These are phyloP conservation scores for Pseudomyrmex pallidus DNA, from an alignment of 1,140 invertebrate species.

Conservation along the genomic window DNA sequence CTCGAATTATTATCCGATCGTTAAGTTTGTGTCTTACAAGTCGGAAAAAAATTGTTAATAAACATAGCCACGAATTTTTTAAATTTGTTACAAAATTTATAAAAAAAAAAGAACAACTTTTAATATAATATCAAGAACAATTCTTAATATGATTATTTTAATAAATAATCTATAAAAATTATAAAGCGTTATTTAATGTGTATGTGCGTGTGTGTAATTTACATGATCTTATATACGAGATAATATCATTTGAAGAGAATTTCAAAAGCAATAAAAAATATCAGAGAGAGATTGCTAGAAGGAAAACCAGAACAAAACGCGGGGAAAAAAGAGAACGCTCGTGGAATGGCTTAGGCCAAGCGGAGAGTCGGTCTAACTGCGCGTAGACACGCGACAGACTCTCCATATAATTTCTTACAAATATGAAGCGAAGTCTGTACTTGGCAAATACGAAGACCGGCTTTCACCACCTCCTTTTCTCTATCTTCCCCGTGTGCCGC, in stretches of 20 bases:
- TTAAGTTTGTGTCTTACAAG: neutral
- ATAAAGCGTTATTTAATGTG: too few relatives aligned
- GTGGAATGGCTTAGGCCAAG: slow-evolving; percentile 63
- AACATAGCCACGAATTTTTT: neutral
- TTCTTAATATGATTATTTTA: too few relatives aligned
- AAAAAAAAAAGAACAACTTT: neutral
- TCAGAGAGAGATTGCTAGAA: slow-evolving; percentile 49
- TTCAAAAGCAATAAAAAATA: neutral
- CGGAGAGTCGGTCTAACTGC: slow-evolving; percentile 69
- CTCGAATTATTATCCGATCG: neutral
- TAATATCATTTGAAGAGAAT: neutral
- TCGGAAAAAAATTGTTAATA: neutral
- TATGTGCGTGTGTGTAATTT: neutral
- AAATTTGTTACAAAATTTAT: neutral
- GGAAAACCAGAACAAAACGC: slow-evolving; percentile 18
- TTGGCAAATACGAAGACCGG: slow-evolving; percentile 17
- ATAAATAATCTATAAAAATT: too few relatives aligned
- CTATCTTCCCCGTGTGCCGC: slow-evolving; percentile 28
- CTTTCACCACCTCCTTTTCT: slow-evolving; percentile 70
- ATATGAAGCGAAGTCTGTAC: slow-evolving; percentile 66
- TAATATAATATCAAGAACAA: neutral
- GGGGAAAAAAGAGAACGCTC: slow-evolving; percentile 34
- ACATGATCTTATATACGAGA: neutral
- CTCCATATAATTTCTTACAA: slow-evolving; percentile 72
- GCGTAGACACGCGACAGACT: slow-evolving; percentile 74